These are phyloP conservation scores for Tangara arthus DNA, from an alignment of 2,797 vertebrate genomes.

Conservation along the genomic window DNA sequence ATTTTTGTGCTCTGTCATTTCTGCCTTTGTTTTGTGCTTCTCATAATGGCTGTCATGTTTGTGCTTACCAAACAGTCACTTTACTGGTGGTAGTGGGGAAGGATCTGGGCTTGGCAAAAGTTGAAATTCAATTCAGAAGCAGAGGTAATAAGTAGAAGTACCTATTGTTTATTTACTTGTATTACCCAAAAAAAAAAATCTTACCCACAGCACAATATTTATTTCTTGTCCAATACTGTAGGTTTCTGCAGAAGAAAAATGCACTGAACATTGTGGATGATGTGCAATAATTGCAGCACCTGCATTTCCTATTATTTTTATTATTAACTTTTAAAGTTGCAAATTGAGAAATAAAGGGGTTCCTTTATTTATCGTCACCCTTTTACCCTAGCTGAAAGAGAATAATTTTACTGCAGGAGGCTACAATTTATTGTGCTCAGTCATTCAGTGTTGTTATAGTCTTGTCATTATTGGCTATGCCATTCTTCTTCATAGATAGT, in stretches of 20 bases:
- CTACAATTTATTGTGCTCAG: background rate
- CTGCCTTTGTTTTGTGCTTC: background rate
- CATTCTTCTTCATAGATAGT: background rate
- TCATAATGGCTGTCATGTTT: background rate
- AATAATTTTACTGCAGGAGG: background rate
- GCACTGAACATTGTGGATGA: fast-evolving
- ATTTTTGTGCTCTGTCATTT: background rate
- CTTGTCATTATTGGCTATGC: background rate
- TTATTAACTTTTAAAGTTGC: background rate
- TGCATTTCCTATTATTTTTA: background rate
- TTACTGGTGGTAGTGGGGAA: background rate
- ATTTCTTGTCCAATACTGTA: background rate
- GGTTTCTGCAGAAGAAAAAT: background rate
- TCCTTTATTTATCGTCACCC: background rate
- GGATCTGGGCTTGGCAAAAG: background rate
- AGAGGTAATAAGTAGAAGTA: background rate
- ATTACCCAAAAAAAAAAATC: background rate
- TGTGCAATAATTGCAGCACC: background rate
- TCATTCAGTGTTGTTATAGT: background rate
- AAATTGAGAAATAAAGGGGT: background rate
- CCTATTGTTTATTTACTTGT: background rate
- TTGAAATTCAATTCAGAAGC: background rate
- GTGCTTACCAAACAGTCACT: background rate
- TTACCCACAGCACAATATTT: background rate
- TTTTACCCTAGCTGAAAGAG: background rate